These are phyloP conservation scores for Spisula subtruncata DNA, from an alignment of 2,888 invertebrate species.

Conservation along the genomic window DNA sequence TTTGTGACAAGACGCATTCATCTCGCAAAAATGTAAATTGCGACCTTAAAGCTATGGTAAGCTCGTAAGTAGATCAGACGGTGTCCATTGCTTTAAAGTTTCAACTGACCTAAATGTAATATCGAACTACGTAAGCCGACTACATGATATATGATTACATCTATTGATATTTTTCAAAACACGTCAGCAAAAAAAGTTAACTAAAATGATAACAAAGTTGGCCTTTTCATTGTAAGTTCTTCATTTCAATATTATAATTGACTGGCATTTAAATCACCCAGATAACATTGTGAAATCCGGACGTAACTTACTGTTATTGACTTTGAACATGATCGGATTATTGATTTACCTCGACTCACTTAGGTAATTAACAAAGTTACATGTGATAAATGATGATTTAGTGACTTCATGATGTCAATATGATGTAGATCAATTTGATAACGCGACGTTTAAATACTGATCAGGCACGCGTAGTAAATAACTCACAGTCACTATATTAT, in stretches of 20 bases:
- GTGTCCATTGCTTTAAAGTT: not conserved
- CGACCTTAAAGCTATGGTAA: no score
- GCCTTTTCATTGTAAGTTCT: not conserved
- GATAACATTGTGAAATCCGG: not conserved
- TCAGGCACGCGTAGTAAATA: not conserved
- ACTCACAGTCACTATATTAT: not conserved
- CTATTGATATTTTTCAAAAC: constrained; percentile 1
- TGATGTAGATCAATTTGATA: not conserved
- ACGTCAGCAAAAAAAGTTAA: not conserved
- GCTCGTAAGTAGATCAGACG: no score
- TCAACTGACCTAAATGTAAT: not conserved
- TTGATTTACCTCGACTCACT: not conserved
- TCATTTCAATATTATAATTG: not conserved
- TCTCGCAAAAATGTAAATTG: no score
- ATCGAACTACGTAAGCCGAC: not conserved
- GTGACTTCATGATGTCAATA: not conserved
- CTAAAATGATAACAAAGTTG: not conserved
- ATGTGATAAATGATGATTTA: not conserved
- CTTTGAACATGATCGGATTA: not conserved
- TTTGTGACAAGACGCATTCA: no score
- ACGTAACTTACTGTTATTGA: not conserved
- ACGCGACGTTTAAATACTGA: not conserved
- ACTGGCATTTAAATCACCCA: not conserved
- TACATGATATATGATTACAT: not conserved
- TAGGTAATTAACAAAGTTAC: constrained; percentile 3